These are phyloP conservation scores for Epirrita christyi DNA, from an alignment of 2,888 invertebrate genomes.

Conservation along the genomic window DNA sequence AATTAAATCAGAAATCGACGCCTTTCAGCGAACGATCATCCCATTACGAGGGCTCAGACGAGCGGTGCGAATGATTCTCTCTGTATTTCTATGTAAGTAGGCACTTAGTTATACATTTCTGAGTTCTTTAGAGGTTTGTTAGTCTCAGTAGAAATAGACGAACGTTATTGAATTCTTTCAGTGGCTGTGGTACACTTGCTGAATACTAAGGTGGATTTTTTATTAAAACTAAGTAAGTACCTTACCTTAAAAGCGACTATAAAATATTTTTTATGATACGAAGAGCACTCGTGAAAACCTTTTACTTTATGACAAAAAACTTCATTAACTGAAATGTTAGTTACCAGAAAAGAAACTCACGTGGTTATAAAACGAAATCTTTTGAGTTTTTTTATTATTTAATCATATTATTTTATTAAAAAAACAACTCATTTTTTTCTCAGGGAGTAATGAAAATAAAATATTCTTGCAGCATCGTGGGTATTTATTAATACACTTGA, in stretches of 20 bases:
- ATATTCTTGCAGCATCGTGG: constrained; percentile 49
- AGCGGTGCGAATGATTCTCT: constrained; percentile 46
- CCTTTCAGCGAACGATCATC: constrained; percentile 56
- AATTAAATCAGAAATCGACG: constrained; percentile 64
- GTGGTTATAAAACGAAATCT: not conserved
- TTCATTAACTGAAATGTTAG: too few species aligned
- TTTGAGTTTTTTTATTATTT: not conserved
- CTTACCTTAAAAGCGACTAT: too few species aligned
- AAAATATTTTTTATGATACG: too few species aligned
- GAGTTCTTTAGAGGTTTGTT: constrained; percentile 33
- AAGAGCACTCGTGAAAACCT: too few species aligned
- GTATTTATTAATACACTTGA: constrained; percentile 59
- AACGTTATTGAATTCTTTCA: constrained; percentile 33
- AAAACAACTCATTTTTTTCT: constrained; percentile 28
- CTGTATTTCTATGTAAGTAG: constrained; percentile 37
- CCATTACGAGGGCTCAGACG: constrained; percentile 47
- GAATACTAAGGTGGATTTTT: constrained; percentile 25
- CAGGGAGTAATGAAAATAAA: constrained; percentile 50
- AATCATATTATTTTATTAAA: constrained; percentile 1
- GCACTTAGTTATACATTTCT: constrained; percentile 37
- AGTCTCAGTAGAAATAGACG: constrained; percentile 31
- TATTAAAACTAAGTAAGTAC: not conserved
- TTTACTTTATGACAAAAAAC: too few species aligned
- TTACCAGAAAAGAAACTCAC: too few species aligned
- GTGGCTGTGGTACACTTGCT: constrained; percentile 24